These are phyloP conservation scores for Botia kubotai DNA, from an alignment of 2,797 vertebrate genomes.

Conservation along the genomic window DNA sequence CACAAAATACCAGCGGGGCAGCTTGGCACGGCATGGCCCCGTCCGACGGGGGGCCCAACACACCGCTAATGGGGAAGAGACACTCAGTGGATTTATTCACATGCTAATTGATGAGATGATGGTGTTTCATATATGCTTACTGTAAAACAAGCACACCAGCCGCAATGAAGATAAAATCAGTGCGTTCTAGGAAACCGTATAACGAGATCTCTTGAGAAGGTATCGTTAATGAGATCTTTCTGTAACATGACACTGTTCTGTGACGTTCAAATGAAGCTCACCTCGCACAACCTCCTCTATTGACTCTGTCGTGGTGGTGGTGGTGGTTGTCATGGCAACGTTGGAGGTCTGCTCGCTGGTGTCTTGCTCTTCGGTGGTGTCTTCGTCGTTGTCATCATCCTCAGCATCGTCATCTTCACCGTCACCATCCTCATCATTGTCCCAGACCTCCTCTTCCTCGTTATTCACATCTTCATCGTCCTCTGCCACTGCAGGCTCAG, in stretches of 20 bases:
- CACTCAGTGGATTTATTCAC: slow-evolving; percentile 31
- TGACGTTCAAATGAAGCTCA: slow-evolving; percentile 66
- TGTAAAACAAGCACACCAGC: slow-evolving; percentile 7
- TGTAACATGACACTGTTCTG: background rate
- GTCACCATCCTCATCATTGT: slow-evolving; percentile 76
- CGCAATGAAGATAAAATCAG: background rate
- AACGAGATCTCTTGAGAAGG: background rate
- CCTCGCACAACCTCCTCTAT: slow-evolving; percentile 98
- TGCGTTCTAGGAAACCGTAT: background rate
- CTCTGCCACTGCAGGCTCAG: slow-evolving; percentile 78
- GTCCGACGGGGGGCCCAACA: slow-evolving; percentile 94
- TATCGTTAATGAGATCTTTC: background rate
- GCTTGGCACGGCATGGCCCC: slow-evolving; percentile 89
- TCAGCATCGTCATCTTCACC: slow-evolving; percentile 69
- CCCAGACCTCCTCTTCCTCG: slow-evolving; percentile 78
- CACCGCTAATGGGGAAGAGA: slow-evolving; percentile 83
- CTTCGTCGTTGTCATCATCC: slow-evolving; percentile 81
- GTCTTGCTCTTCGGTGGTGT: slow-evolving; percentile 82
- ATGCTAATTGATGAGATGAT: background rate
- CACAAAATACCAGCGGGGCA: slow-evolving; percentile 97
- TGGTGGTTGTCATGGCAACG: slow-evolving; percentile 92
- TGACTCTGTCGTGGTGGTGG: slow-evolving; percentile 96
- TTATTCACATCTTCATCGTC: slow-evolving; percentile 73
- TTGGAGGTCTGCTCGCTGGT: slow-evolving; percentile 86
- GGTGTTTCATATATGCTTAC: background rate